Base-by-base conservation (phyloP, 2,113 vertebrate species). In the Opisthocomus hoazin region DNA sequence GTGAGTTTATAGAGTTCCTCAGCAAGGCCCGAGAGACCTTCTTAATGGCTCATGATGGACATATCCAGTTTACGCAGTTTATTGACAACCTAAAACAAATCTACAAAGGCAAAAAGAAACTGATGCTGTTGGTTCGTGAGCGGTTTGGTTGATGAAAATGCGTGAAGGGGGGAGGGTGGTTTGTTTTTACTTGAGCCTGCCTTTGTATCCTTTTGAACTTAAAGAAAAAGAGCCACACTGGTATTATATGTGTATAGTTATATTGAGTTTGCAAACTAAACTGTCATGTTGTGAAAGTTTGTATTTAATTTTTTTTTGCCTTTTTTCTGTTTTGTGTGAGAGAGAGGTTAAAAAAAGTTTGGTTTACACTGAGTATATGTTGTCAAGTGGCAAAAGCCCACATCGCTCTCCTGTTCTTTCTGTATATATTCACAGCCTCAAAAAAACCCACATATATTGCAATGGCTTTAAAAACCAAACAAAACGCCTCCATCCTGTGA, bases 231-330 rank as follows among this genome's bases (percentile, higher is more conserved):
- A 99, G 98, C 99, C 99, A 99, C 99, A 98, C 97, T 95, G 99
- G 99, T 99, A 99, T 99, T 99, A 98, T 98, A 99, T 98, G 98
- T 99, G 99, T 99, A 99, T 98, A 99, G 98, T 99, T 99, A 97
- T 98, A 98, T 96, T 99, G 99, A 98, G 98, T 99, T 99, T 98
- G 98, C 97, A 97, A 96, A 98, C 98, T 98, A 98, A 99, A 99
- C 98, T 98, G 99, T 99, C 99, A 99, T 97, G 98, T 99, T 98
- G 99, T 99, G 99, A 98, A 99, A 99, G 98, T 99, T 97, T 98
- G 98, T 98, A 98, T 99, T 98, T 98, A 94, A 61, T 64, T 90
- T 96, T 90, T 92, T 87, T 60, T 65, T 84, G 63, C 48, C 19
- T 91, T 96, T 95, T 85, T 75, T 74, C 71, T 91, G 78, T 98